Evolutionary conservation across 2,113 vertebrate species (phyloP).

Genomic region (Prolemur simus): DNA sequence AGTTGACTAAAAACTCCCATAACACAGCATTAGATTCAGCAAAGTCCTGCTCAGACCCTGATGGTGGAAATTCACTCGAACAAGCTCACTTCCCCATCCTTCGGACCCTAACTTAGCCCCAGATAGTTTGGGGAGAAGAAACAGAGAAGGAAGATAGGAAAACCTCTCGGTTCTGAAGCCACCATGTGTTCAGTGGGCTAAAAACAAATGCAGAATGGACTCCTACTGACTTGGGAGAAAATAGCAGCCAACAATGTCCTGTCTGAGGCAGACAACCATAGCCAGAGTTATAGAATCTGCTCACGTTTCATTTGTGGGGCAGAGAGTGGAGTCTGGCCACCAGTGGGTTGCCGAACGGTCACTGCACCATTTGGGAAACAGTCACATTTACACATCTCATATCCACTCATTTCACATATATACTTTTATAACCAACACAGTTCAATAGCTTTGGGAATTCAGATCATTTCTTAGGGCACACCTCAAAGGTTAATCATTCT

Average conservation of each 20-base stretch:
- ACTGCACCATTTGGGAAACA: neutral
- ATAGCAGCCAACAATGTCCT: too few species aligned
- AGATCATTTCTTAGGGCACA: neutral
- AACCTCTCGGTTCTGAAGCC: neutral
- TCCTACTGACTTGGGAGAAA: neutral
- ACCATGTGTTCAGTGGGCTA: neutral
- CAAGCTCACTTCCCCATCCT: neutral
- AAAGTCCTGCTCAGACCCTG: neutral
- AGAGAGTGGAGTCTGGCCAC: too few species aligned
- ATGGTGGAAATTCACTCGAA: neutral
- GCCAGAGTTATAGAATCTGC: neutral
- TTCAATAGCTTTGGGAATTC: neutral
- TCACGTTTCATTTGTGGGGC: neutral
- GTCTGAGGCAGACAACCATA: neutral
- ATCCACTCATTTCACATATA: neutral
- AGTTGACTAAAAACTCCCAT: neutral
- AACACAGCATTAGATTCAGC: neutral
- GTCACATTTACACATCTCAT: neutral
- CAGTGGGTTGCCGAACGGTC: neutral
- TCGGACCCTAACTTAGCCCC: neutral
- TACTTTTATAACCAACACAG: neutral
- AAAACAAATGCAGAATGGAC: too few species aligned
- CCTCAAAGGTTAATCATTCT: constrained; percentile 38
- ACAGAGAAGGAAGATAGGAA: neutral
- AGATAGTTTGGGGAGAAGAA: neutral